Evolutionary conservation across 2,113 vertebrate genomes (phyloP).

Genomic region (Oophaga pumilio): DNA sequence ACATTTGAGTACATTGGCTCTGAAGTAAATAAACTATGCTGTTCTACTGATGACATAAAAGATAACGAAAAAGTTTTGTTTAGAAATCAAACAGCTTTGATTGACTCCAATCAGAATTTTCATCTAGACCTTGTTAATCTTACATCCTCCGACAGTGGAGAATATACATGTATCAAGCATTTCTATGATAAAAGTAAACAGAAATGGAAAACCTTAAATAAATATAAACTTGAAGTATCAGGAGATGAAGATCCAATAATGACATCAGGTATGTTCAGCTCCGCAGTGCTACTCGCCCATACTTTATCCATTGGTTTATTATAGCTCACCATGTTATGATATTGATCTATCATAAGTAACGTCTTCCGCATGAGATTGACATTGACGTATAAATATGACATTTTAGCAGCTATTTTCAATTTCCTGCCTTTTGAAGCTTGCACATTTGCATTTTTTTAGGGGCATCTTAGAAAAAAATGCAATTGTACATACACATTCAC

Average conservation of each 20-base stretch:
- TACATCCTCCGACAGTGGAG: conserved; percentile 22
- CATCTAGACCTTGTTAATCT: conserved; percentile 7
- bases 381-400: too few species aligned
- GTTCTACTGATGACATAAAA: background rate
- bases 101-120: rapidly evolving
- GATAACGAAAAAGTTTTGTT: background rate
- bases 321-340: too few species aligned
- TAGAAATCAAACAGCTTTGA: background rate
- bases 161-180: conserved; percentile 49
- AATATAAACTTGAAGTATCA: background rate
- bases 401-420: too few species aligned
- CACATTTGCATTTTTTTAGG: too few species aligned
- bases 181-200: rapidly evolving
- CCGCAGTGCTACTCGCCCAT: background rate
- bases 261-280: background rate
- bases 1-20: rapidly evolving
- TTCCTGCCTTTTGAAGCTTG: too few species aligned
- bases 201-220: background rate
- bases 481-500: too few species aligned
- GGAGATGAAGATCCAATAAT: background rate
- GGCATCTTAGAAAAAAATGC: too few species aligned
- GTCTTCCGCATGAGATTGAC: too few species aligned
- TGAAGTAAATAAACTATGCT: conserved; percentile 23
- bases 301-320: background rate
- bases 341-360: too few species aligned